Conservation (phyloP, 2,797 vertebrate genomes). For the Champsocephalus gunnari region DNA sequence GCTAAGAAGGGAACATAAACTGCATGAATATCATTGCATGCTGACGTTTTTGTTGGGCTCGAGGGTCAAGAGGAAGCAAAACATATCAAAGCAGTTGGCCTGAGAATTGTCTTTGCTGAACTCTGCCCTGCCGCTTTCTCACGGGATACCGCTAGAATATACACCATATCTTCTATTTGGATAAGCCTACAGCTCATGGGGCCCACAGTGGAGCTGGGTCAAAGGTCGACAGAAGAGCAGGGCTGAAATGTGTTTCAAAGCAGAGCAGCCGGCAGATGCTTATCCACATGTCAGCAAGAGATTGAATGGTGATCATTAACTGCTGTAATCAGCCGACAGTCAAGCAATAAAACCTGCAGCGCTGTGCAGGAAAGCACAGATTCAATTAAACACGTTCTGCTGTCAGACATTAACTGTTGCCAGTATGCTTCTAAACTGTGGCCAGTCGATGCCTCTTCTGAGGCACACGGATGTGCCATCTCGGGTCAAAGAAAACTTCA, state of each 20-base stretch:
- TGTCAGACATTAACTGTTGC: neutral
- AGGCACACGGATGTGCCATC: constrained; percentile 83
- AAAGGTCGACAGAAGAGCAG: constrained; percentile 33
- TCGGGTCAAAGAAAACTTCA: constrained; percentile 85
- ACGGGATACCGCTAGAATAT: neutral
- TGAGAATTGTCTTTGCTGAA: neutral
- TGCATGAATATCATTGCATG: neutral
- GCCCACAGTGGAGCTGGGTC: constrained; percentile 14
- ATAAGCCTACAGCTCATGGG: constrained; percentile 15
- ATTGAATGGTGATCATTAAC: neutral
- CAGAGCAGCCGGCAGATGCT: constrained; percentile 16
- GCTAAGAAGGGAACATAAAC: constrained; percentile 26
- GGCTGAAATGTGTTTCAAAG: neutral
- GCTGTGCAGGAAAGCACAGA: neutral
- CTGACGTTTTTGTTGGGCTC: constrained; percentile 21
- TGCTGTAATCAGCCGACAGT: neutral
- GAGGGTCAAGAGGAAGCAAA: constrained; percentile 26
- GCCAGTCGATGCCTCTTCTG: constrained; percentile 76
- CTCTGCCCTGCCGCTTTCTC: neutral
- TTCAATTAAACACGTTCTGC: neutral
- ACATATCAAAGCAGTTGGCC: constrained; percentile 7
- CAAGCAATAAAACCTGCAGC: constrained; percentile 29
- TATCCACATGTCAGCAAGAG: neutral
- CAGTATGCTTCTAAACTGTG: constrained; percentile 75
- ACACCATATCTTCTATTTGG: constrained; percentile 18